Percentiles rank a stretch among this genome's conserved stretches.
Conservation (phyloP, 2,888 invertebrate genomes). For the Pollenia angustigena region DNA sequence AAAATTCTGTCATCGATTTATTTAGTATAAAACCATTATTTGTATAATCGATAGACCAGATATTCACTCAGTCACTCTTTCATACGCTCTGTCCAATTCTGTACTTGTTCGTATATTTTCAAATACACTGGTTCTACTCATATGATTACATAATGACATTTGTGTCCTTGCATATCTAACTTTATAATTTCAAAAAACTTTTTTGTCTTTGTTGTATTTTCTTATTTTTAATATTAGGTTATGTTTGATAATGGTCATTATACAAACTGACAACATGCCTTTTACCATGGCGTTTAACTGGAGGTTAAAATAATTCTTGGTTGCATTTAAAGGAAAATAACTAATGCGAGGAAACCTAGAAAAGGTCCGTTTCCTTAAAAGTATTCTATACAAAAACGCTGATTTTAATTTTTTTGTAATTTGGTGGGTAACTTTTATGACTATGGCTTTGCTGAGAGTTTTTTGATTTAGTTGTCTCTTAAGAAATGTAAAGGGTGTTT, state of each 20-base stretch:
- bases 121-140: background rate
- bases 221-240: conserved; percentile 15
- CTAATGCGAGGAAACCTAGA: too few relatives aligned
- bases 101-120: conserved; percentile 1
- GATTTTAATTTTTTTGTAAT: conserved; percentile 6
- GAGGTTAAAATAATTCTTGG: too few relatives aligned
- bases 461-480: conserved; percentile 50
- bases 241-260: background rate
- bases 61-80: conserved; percentile 27
- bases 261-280: too few relatives aligned
- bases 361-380: too few relatives aligned
- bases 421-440: conserved; percentile 19
- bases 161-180: conserved; percentile 49
- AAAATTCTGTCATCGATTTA: conserved; percentile 80
- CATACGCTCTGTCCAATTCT: background rate
- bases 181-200: conserved; percentile 23
- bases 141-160: conserved; percentile 55
- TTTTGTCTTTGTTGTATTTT: conserved; percentile 17
- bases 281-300: too few relatives aligned
- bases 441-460: background rate
- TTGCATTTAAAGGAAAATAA: too few relatives aligned
- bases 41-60: conserved; percentile 66
- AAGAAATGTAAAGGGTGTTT: too few relatives aligned
- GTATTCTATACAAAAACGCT: background rate
- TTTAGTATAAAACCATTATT: conserved; percentile 77